Evolutionary conservation across 2,797 vertebrate species (phyloP), one percentile per base, ranked within the genome.

Genomic region (Natrix natrix): DNA sequence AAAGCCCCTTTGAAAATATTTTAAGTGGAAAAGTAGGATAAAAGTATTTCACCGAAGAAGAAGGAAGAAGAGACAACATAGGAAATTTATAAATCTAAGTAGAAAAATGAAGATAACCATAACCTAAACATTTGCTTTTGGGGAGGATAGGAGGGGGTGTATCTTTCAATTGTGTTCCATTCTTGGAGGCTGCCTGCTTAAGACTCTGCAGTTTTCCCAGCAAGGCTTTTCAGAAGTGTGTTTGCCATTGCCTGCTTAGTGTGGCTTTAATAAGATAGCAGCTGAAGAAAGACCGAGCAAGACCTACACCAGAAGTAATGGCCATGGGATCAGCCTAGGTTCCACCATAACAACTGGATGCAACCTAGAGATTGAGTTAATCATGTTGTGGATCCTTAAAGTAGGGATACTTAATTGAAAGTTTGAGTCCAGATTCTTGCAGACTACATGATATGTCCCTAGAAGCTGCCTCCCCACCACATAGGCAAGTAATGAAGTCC

Each of bases 61-160:
- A 43, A 43, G 37, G 16, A 78, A 78, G 8, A 78, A 52, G n/a
- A 22, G 1, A 26, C 32, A 28, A 8, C 24, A 14, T 10, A 11
- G 20, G 57, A 20, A 32, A 28, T 22, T 26, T 52, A 11, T 28
- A 16, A 32, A 48, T 87, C 16, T 54, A 48, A 54, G 26, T 16
- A 86, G 48, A 32, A 24, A 24, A 66, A 87, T 37, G 48, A 37
- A 66, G 60, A 37, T 37, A 26, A 69, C 5, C 13, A 4, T 8
- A 43, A 0, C 61, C 87, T 69, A 16, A 74, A 16, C 32, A 20
- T 32, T 37, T 66, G 28, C 4, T 66, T 66, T 66, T 66, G 14
- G 5, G 28, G 12, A n/a, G 4, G 63, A 12, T 0, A 1, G 26
- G 11, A n/a, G 13, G 12, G 12, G 4, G 7, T 24, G 22, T 8